A percentile compares a stretch with the other conserved stretches of the same genome.
Evolutionary conservation across 2,113 vertebrate species (phyloP).

Genomic region (Castor canadensis): DNA sequence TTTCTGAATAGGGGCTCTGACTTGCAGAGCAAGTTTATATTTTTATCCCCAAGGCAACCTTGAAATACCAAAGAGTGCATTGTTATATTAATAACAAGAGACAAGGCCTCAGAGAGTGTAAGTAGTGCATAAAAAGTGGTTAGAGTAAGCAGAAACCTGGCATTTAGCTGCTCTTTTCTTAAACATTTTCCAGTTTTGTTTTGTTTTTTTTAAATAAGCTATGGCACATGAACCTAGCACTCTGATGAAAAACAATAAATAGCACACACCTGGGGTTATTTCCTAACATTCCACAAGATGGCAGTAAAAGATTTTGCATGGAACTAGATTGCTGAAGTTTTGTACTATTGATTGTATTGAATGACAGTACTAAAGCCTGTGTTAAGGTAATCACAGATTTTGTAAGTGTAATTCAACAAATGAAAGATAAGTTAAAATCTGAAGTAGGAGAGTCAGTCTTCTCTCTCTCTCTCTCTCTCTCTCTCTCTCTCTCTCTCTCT

Average conservation of each 20-base stretch:
- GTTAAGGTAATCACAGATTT: background rate
- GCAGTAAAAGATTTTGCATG: slow-evolving; percentile 63
- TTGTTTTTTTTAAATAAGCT: background rate
- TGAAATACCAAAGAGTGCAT: too few species aligned
- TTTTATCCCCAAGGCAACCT: background rate
- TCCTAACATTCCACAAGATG: slow-evolving; percentile 74
- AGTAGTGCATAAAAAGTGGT: background rate
- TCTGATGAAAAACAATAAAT: background rate
- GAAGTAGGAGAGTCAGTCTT: background rate
- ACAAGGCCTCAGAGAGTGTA: background rate
- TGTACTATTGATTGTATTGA: background rate
- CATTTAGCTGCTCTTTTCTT: background rate
- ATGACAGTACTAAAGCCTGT: background rate
- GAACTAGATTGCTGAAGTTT: background rate
- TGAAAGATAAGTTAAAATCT: background rate
- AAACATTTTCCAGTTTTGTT: background rate
- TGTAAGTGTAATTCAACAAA: background rate
- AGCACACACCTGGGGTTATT: background rate
- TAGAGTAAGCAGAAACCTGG: background rate
- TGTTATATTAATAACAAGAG: too few species aligned
- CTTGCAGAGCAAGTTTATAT: background rate
- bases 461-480: too few species aligned
- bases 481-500: too few species aligned
- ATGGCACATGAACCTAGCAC: background rate
- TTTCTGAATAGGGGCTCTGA: background rate